Evolutionary conservation across 2,113 vertebrate species (phyloP).

Genomic region (Rattus norvegicus): DNA sequence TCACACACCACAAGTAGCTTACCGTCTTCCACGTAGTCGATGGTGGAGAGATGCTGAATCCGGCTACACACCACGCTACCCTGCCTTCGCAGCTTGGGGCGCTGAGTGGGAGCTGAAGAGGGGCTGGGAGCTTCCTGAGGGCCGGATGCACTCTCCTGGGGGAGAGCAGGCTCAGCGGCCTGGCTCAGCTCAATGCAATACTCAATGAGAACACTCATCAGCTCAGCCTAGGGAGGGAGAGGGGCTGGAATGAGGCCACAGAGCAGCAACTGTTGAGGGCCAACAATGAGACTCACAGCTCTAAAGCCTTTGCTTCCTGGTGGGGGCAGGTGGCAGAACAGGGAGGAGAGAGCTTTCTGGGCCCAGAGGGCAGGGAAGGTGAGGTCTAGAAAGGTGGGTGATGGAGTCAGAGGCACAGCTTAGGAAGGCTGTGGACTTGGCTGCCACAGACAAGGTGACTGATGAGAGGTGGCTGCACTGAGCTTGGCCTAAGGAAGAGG

Average conservation of each 20-base stretch:
- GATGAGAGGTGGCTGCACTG: too few relatives aligned
- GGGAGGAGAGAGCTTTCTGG: not conserved
- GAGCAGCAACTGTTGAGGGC: fast-evolving
- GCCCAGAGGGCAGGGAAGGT: not conserved
- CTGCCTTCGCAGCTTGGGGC: conserved; percentile 89
- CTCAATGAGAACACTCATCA: conserved; percentile 96
- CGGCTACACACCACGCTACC: conserved; percentile 92
- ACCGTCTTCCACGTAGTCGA: conserved; percentile 95
- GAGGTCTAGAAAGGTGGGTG: not conserved
- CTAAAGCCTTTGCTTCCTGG: not conserved
- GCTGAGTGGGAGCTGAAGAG: conserved; percentile 28
- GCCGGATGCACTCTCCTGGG: conserved; percentile 56
- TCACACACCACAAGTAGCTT: conserved; percentile 59
- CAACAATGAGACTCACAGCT: not conserved
- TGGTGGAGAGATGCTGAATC: conserved; percentile 92
- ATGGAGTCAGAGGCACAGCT: not conserved
- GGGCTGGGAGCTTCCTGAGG: fast-evolving
- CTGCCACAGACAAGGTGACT: fast-evolving
- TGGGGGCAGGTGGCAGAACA: not conserved
- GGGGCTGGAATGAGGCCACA: not conserved
- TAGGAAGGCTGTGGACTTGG: not conserved
- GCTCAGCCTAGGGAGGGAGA: conserved; percentile 88
- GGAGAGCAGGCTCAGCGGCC: conserved; percentile 54
- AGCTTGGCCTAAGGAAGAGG: not conserved
- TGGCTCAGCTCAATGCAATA: conserved; percentile 93